Evolutionary conservation across 1,140 invertebrate species (phyloP), one percentile per base, ranked within the genome.

Genomic region (Brachionus koreanus): DNA sequence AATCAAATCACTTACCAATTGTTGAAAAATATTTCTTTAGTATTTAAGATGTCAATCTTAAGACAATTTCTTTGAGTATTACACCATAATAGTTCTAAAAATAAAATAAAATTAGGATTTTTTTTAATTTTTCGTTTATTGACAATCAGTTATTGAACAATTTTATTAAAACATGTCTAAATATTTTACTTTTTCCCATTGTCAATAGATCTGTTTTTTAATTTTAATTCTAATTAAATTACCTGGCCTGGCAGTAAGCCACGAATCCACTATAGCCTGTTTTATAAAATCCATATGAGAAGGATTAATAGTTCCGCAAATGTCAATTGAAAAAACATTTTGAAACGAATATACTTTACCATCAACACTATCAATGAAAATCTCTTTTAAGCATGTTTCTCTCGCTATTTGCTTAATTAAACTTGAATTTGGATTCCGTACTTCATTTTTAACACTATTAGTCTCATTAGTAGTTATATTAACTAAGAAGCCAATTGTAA

Each of bases 361-460:
- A 69, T 69, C 65, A 2, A 69, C 16, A 69, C 3, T 16, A 2
- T 69, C 65, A 37, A 69, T 37, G 37, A 69, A 69, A 19, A 10
- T 33, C 37, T 69, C 13, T 3, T 69, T 69, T n/a, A 37, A 69
- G 12, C 65, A 69, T 37, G 65, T 37, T 39, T 69, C 37, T 23
- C 37, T 69, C 0, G 37, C 37, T 69, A 39, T 69, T 9, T 37
- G 13, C 19, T 69, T 69, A 42, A 69, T 19, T 39, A 69, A 69
- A 39, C 13, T 69, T 69, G 65, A n/a, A 23, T 69, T 69, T 16
- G 65, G 65, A 37, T 33, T 37, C 2, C 33, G 33, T 7, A 69
- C 35, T 69, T 69, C 33, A 69, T 69, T 69, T 69, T 39, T 69
- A 69, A 69, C 65, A 69, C 65, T 69, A 2, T 13, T 69, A 9